Evolutionary conservation across 2,888 invertebrate species (phyloP).

Genomic region (Nephrotoma flavescens): DNA sequence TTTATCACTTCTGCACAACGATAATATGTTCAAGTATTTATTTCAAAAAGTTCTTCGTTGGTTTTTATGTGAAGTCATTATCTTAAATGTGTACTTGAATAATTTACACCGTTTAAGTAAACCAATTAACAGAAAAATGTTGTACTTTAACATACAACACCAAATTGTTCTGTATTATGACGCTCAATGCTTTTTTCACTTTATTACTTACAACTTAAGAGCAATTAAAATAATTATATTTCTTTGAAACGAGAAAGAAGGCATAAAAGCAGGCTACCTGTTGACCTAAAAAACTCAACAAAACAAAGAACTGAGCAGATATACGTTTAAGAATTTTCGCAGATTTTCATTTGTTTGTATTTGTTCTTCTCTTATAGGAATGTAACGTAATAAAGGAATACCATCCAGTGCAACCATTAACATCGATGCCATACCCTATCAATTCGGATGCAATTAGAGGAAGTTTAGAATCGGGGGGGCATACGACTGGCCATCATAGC

Average conservation of each 20-base stretch:
- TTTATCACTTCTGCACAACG: background rate
- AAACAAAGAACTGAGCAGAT: background rate
- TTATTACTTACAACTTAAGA: background rate
- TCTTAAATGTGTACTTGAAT: background rate
- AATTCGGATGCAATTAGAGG: constrained; percentile 31
- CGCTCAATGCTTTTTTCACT: background rate
- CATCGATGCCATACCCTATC: constrained; percentile 28
- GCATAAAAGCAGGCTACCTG: background rate
- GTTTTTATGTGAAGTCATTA: background rate
- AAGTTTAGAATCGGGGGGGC: constrained; percentile 41
- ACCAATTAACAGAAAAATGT: background rate
- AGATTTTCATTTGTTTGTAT: background rate
- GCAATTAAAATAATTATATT: background rate
- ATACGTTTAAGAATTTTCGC: background rate
- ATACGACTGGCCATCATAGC: constrained; percentile 18
- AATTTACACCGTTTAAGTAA: background rate
- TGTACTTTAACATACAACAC: background rate
- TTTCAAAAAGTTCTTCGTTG: background rate
- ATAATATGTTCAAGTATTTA: background rate
- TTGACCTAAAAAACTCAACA: background rate
- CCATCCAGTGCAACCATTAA: constrained; percentile 43
- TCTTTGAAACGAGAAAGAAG: background rate
- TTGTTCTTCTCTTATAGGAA: constrained; percentile 33
- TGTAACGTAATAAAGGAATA: constrained; percentile 49
- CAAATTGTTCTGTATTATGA: background rate